A percentile compares a stretch with the other conserved stretches of the same genome.
Conservation (phyloP, 1,140 invertebrate genomes). For the silkworm (Bombyx mori) region ASM3026992v2 NC_085135.1:9815001-9815500, state of each 20-base stretch:
- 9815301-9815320: conserved; percentile 25
- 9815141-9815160: conserved; percentile 10
- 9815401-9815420: conserved; percentile 39
- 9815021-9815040: conserved; percentile 38
- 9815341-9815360: conserved; percentile 42
- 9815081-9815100: conserved; percentile 37
- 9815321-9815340: conserved; percentile 33
- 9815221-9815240: conserved; percentile 12
- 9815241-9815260: conserved; percentile 17
- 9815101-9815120: conserved; percentile 15
- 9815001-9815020: conserved; percentile 31
- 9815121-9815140: conserved; percentile 4
- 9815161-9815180: conserved; percentile 15
- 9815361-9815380: conserved; percentile 42
- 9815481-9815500: conserved; percentile 26
- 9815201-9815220: conserved; percentile 5
- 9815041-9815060: conserved; percentile 29
- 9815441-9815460: conserved; percentile 49
- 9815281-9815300: conserved; percentile 26
- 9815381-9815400: conserved; percentile 35
- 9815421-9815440: conserved; percentile 38
- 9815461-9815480: conserved; percentile 36
- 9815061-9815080: conserved; percentile 21
- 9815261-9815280: conserved; percentile 23
- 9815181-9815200: conserved; percentile 9